These are phyloP conservation scores for Neofelis nebulosa DNA, from an alignment of 2,113 vertebrate genomes.

Conservation along the genomic window DNA sequence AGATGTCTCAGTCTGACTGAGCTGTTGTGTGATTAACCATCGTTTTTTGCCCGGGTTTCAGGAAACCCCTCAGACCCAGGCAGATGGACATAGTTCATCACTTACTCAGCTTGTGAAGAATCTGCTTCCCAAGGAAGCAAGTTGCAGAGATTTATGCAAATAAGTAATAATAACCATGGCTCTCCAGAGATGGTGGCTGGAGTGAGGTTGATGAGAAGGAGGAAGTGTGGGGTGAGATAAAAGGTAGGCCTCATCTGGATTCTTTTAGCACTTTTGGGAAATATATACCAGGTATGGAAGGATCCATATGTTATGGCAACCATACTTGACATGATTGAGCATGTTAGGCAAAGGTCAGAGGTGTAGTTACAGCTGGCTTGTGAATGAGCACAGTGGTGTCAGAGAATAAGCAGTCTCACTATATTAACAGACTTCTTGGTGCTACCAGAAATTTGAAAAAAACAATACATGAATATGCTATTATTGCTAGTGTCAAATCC, in stretches of 20 bases:
- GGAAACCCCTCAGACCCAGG: neutral
- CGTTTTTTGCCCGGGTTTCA: neutral
- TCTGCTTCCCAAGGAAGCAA: neutral
- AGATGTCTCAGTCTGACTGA: neutral
- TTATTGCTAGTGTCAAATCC: neutral
- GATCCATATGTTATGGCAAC: neutral
- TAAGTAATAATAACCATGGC: neutral
- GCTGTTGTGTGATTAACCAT: neutral
- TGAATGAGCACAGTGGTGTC: neutral
- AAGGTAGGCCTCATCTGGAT: neutral
- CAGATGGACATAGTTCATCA: neutral
- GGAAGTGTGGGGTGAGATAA: neutral
- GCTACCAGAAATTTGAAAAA: neutral
- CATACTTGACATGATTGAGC: neutral
- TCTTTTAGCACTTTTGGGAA: slow-evolving; percentile 3
- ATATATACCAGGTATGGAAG: neutral
- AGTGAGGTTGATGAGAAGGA: neutral
- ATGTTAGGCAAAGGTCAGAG: neutral
- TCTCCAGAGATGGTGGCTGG: neutral
- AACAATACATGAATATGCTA: neutral
- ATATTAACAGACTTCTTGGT: neutral
- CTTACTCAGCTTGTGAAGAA: neutral
- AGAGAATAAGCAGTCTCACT: neutral
- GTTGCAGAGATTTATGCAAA: neutral
- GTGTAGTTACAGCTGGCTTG: neutral